A percentile compares a stretch with the other conserved stretches of the same genome.
These are phyloP conservation scores for Chiloscyllium punctatum DNA, from an alignment of 2,797 vertebrate genomes.

Conservation along the genomic window DNA sequence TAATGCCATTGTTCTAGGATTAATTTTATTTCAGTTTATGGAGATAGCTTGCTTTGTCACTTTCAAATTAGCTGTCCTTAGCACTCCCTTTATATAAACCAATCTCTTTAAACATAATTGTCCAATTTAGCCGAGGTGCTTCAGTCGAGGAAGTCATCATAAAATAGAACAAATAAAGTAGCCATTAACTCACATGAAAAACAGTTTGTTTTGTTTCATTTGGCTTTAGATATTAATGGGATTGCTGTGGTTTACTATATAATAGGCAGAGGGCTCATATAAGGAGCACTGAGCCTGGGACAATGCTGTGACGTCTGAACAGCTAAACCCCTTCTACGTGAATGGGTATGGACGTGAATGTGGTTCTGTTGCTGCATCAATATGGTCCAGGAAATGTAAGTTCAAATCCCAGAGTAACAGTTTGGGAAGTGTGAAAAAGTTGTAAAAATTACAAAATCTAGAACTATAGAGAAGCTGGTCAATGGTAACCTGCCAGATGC, in stretches of 20 bases:
- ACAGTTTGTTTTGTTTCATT: background rate
- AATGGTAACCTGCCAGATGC: no score
- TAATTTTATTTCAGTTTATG: background rate
- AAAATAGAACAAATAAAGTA: background rate
- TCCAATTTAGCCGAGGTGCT: slow-evolving; percentile 4
- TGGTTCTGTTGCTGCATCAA: background rate
- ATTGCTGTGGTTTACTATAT: background rate
- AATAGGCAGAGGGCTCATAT: background rate
- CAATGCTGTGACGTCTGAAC: background rate
- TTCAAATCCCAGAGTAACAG: background rate
- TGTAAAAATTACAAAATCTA: background rate
- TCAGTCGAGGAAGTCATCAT: background rate
- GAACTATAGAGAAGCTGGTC: background rate
- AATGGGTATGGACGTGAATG: background rate
- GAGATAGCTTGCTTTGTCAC: background rate
- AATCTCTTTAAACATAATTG: slow-evolving; percentile 15
- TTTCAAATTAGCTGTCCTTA: background rate
- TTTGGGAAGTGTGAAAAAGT: background rate
- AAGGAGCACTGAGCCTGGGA: background rate
- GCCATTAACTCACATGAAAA: background rate
- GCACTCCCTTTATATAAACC: background rate
- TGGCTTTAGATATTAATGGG: background rate
- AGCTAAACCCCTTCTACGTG: background rate
- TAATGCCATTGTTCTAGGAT: background rate
- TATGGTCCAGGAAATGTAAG: background rate